Evolutionary conservation across 2,888 invertebrate genomes (phyloP).

Genomic region (Eubasilissa splendida): DNA sequence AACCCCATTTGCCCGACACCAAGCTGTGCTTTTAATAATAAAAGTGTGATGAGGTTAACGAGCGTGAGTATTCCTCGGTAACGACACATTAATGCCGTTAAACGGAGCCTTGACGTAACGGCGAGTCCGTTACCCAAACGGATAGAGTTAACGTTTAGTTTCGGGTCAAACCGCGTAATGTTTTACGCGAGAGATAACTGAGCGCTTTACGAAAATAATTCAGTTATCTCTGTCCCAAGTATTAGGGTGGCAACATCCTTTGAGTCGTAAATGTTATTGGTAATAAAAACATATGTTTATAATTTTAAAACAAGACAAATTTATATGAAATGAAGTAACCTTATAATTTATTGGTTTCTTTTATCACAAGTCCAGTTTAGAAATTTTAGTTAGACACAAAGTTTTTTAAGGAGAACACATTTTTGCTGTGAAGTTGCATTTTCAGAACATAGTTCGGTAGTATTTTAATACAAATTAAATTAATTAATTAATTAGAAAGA

Average conservation of each 20-base stretch:
- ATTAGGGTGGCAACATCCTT: conserved; percentile 5
- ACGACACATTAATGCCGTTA: conserved; percentile 18
- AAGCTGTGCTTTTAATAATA: background rate
- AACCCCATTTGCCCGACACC: background rate
- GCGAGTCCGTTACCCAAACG: conserved; percentile 24
- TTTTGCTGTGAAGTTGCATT: too few species aligned
- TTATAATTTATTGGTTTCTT: too few species aligned
- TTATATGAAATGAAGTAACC: background rate
- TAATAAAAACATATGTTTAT: background rate
- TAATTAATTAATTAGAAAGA: too few species aligned
- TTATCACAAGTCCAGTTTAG: background rate
- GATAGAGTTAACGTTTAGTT: conserved; percentile 36
- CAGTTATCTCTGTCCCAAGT: conserved; percentile 2
- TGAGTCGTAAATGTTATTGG: background rate
- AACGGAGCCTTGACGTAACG: conserved; percentile 8
- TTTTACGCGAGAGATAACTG: conserved; percentile 30
- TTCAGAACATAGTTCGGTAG: too few species aligned
- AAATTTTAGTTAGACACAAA: background rate
- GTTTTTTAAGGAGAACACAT: background rate
- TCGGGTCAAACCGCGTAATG: conserved; percentile 31
- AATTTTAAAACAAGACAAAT: background rate
- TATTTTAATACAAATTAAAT: too few species aligned
- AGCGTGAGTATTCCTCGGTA: background rate
- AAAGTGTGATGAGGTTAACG: conserved; percentile 19
- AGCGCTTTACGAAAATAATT: conserved; percentile 30